A percentile compares a stretch with the other conserved stretches of the same genome.
phyloP scores from a whole-genome alignment of 2,113 vertebrate genomes.

The Sander lucioperca region DNA sequence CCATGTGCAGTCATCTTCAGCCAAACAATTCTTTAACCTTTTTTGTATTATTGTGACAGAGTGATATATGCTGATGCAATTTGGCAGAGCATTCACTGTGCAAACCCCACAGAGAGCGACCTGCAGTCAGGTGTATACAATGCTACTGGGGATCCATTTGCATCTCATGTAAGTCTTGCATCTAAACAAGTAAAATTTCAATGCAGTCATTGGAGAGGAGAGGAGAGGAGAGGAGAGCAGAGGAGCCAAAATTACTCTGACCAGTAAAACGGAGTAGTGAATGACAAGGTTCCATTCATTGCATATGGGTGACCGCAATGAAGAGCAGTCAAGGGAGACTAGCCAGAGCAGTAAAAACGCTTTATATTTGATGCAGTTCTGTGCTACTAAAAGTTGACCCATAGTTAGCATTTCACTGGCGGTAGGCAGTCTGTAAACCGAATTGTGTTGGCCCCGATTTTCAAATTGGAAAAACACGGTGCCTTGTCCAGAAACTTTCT shows the following conservation, averaged over 20 bases:
- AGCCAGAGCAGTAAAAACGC: constrained; percentile 46
- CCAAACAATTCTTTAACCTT: constrained; percentile 28
- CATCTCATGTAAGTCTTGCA: constrained; percentile 60
- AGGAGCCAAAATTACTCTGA: constrained; percentile 21
- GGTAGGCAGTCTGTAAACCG: constrained; percentile 41
- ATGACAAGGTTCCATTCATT: constrained; percentile 51
- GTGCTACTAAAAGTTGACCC: constrained; percentile 35
- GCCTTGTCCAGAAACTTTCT: constrained; percentile 14
- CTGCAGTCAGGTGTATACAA: constrained; percentile 8
- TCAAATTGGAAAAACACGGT: constrained; percentile 35
- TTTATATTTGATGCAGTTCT: constrained; percentile 38
- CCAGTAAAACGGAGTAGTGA: constrained; percentile 36
- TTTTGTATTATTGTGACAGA: constrained; percentile 18
- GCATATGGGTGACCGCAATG: constrained; percentile 35
- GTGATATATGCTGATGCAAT: constrained; percentile 28
- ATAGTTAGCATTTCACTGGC: constrained; percentile 30
- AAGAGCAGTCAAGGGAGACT: constrained; percentile 27
- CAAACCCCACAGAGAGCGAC: constrained; percentile 20
- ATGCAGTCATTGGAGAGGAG: not conserved
- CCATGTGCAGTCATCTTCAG: not conserved
- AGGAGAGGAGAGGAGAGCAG: not conserved
- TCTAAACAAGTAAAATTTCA: constrained; percentile 51
- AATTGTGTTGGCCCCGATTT: constrained; percentile 7
- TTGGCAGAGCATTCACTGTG: constrained; percentile 4
- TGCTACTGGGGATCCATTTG: constrained; percentile 40